Conservation (phyloP, 2,113 vertebrate genomes). For the Coturnix japonica region DNA sequence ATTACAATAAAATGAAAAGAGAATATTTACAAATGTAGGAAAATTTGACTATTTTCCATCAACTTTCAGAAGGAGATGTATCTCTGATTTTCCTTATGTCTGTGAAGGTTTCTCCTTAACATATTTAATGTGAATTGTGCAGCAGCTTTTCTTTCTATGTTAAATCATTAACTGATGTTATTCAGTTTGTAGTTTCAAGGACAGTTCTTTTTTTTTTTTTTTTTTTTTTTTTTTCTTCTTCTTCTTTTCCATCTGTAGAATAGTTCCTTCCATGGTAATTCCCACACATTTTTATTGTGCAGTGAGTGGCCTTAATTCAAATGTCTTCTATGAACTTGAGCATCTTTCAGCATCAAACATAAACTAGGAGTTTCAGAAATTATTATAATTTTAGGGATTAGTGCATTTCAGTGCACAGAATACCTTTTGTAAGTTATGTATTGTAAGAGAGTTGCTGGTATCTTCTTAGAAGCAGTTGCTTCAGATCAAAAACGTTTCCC, state of each 20-base stretch:
- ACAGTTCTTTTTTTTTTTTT: constrained; percentile 7
- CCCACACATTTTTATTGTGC: constrained; percentile 32
- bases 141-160: not conserved
- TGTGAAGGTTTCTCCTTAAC: not conserved
- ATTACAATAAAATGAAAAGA: not conserved
- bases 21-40: not conserved
- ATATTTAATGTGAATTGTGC: not conserved
- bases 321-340: constrained; percentile 23
- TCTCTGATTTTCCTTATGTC: not conserved
- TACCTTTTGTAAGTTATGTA: constrained; percentile 14
- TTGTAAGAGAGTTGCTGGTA: constrained; percentile 82
- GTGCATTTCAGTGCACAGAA: constrained; percentile 18
- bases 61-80: not conserved
- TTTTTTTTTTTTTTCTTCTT: constrained; percentile 56
- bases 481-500: constrained; percentile 71
- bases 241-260: constrained; percentile 31
- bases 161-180: constrained; percentile 21
- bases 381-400: constrained; percentile 54
- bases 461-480: constrained; percentile 86
- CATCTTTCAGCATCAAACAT: constrained; percentile 6
- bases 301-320: not conserved
- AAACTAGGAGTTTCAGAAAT: constrained; percentile 29
- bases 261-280: constrained; percentile 38
- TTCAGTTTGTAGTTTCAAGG: constrained; percentile 29
- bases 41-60: not conserved